A percentile compares a stretch with the other conserved stretches of the same genome.
Evolutionary conservation across 1,140 invertebrate species (phyloP).

Genomic region (Calliopsis andreniformis): DNA sequence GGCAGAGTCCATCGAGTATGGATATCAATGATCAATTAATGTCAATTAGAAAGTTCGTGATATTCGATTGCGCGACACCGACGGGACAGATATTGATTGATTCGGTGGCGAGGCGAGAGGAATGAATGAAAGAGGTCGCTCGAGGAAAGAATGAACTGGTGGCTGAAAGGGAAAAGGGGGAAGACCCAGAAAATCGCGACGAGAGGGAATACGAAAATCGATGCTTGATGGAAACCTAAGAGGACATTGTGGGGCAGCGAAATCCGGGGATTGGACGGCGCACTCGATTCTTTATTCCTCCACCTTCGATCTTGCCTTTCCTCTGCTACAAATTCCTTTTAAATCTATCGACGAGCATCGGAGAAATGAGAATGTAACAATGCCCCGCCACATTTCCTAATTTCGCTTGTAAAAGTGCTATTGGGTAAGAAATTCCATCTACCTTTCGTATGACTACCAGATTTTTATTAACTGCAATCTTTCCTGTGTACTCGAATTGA

Average conservation of each 20-base stretch:
- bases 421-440: too few relatives aligned
- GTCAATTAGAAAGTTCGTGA: constrained; percentile 21
- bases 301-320: constrained; percentile 14
- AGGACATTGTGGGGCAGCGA: constrained; percentile 26
- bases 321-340: constrained; percentile 14
- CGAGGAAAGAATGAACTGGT: constrained; percentile 6
- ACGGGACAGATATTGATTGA: constrained; percentile 34
- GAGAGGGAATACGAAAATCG: constrained; percentile 12
- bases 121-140: constrained; percentile 34
- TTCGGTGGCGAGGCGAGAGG: not conserved
- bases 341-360: too few relatives aligned
- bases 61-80: constrained; percentile 18
- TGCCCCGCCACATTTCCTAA: too few relatives aligned
- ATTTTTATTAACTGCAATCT: too few relatives aligned
- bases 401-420: too few relatives aligned
- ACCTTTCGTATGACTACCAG: too few relatives aligned
- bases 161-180: constrained; percentile 42
- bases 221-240: constrained; percentile 28
- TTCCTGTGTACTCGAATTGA: too few relatives aligned
- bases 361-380: not conserved
- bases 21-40: constrained; percentile 3
- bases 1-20: too few relatives aligned
- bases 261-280: constrained; percentile 36
- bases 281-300: constrained; percentile 27
- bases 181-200: constrained; percentile 23